These are phyloP conservation scores for Mongoloraphidia duomilia DNA, from an alignment of 2,888 invertebrate species.

Conservation along the genomic window DNA sequence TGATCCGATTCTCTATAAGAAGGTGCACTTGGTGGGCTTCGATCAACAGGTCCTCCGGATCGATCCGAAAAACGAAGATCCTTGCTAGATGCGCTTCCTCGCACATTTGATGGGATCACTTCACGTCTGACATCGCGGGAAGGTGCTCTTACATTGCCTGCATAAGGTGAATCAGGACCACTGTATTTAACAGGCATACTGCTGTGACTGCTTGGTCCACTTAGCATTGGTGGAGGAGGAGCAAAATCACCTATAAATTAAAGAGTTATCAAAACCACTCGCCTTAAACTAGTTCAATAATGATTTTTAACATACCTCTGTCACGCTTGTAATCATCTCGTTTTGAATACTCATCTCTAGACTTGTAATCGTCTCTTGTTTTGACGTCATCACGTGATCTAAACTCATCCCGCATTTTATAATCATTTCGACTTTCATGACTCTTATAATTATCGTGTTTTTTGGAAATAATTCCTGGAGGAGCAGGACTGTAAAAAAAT, in stretches of 20 bases:
- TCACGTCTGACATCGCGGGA: background rate
- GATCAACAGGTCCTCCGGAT: conserved; percentile 15
- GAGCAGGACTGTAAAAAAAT: background rate
- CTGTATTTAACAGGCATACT: background rate
- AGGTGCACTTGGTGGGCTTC: conserved; percentile 19
- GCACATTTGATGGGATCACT: background rate
- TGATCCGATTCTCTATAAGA: conserved; percentile 17
- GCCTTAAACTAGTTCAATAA: too few relatives aligned
- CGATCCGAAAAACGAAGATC: conserved; percentile 20
- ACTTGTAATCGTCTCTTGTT: background rate
- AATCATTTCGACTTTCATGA: background rate
- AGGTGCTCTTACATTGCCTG: background rate
- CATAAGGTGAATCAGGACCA: background rate
- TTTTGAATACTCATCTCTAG: background rate
- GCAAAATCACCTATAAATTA: background rate
- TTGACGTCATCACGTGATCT: background rate
- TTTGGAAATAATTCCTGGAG: background rate
- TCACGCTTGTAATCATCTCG: background rate
- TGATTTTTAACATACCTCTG: too few relatives aligned
- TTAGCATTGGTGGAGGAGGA: conserved; percentile 1
- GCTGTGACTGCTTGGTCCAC: background rate
- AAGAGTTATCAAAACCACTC: too few relatives aligned
- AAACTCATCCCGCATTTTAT: background rate
- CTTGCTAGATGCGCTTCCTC: conserved; percentile 11
- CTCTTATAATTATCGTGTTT: conserved; percentile 2